Percentiles rank a stretch among this genome's conserved stretches.
These are phyloP conservation scores for Trogon surrucura DNA, from an alignment of 2,113 vertebrate species.

Conservation along the genomic window DNA sequence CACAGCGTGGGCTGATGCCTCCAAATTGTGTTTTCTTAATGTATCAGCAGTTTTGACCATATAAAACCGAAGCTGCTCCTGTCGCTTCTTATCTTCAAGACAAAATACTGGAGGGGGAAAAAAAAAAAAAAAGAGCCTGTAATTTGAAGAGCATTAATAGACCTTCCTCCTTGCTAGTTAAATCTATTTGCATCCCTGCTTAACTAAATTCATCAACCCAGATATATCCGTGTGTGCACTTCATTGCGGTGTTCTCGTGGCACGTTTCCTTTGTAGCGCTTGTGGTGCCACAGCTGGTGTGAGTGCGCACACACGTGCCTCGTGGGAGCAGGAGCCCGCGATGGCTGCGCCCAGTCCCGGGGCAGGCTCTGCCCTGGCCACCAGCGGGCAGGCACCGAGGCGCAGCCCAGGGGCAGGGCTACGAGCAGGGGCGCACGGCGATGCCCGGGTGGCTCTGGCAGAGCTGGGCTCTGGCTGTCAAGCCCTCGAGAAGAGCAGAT, in stretches of 20 bases:
- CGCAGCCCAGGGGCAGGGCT: background rate
- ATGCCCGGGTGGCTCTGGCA: fast-evolving
- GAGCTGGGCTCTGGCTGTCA: fast-evolving
- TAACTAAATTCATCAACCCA: background rate
- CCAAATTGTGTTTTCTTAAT: background rate
- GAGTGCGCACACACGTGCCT: fast-evolving
- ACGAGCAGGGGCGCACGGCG: too few relatives aligned
- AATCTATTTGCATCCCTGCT: background rate
- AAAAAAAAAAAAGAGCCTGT: background rate
- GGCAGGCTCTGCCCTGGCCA: background rate
- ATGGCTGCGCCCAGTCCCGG: fast-evolving
- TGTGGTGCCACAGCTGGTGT: background rate
- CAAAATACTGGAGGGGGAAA: background rate
- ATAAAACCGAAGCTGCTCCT: background rate
- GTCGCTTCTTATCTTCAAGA: background rate
- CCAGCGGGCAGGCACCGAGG: background rate
- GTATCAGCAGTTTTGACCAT: background rate
- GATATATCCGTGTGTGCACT: fast-evolving
- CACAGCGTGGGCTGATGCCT: background rate
- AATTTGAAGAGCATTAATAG: background rate
- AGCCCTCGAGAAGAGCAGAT: background rate
- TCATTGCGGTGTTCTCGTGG: fast-evolving
- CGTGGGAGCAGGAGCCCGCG: background rate
- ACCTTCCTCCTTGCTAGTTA: background rate
- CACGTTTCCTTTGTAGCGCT: fast-evolving